phyloP scores from a whole-genome alignment of 53 echinoderm and acorn worm genomes.

The Zoroaster sp. region DNA sequence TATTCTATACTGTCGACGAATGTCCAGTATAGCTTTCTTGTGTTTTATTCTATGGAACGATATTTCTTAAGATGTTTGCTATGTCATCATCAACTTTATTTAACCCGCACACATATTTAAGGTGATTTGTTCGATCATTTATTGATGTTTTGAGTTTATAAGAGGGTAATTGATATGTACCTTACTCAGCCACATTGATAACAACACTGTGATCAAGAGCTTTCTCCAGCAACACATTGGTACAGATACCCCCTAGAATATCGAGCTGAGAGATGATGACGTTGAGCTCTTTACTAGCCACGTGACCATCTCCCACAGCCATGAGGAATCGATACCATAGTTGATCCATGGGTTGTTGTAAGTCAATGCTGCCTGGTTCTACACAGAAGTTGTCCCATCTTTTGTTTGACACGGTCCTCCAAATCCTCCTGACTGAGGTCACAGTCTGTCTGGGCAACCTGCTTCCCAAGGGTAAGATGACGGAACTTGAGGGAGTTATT shows the following conservation, averaged over 20 bases:
- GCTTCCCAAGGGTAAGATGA: conserved; percentile 63
- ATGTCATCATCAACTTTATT: no score
- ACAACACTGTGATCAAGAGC: conserved; percentile 69
- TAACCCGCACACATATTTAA: no score
- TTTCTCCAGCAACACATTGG: conserved; percentile 72
- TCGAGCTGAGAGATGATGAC: conserved; percentile 92
- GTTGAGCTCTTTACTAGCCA: conserved; percentile 78
- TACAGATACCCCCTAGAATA: conserved; percentile 86
- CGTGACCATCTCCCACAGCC: conserved; percentile 96
- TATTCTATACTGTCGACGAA: no score
- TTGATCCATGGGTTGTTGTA: conserved; percentile 91
- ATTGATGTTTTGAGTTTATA: no score
- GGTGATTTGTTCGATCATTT: no score
- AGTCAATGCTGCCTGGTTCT: conserved; percentile 73
- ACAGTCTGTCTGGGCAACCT: conserved; percentile 64
- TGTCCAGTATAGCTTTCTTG: no score
- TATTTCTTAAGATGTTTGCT: no score
- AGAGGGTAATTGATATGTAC: background rate
- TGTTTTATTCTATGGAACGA: no score
- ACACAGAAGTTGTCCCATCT: conserved; percentile 87
- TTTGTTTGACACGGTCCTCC: conserved; percentile 69
- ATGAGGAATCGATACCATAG: conserved; percentile 96
- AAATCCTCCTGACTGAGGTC: conserved; percentile 70
- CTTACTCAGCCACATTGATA: conserved; percentile 29
- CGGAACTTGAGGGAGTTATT: conserved; percentile 67